A percentile compares a stretch with the other conserved stretches of the same genome.
Evolutionary conservation across 2,888 invertebrate genomes (phyloP).

Genomic region (Sussaba pulchella): DNA sequence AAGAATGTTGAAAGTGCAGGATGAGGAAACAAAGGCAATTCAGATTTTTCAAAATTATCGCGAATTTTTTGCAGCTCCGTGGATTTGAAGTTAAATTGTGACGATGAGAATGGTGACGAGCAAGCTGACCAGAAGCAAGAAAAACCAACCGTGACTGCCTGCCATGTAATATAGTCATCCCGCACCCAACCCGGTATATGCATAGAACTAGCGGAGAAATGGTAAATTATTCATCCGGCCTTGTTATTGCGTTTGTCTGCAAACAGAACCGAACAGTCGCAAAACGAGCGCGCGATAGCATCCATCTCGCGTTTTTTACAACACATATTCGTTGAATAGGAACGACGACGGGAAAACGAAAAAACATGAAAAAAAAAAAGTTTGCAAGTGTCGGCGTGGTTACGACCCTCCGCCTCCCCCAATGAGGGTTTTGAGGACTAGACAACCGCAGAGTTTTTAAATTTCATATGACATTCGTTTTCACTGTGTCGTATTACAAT

Average conservation of each 20-base stretch:
- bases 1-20: too few species aligned
- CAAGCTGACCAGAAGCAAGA: neutral
- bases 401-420: too few species aligned
- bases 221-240: slow-evolving; percentile 78
- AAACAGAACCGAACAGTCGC: slow-evolving; percentile 4
- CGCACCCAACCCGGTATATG: neutral
- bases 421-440: neutral
- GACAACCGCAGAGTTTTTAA: slow-evolving; percentile 54
- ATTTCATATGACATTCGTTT: slow-evolving; percentile 76
- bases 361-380: neutral
- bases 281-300: neutral
- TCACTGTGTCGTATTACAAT: slow-evolving; percentile 54
- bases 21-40: too few species aligned
- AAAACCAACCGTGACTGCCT: neutral
- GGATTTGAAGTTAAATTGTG: neutral
- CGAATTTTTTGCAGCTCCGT: neutral
- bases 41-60: neutral
- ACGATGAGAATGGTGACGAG: neutral
- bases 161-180: neutral
- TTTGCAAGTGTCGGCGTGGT: slow-evolving; percentile 67
- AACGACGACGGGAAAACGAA: neutral
- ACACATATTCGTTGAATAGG: slow-evolving; percentile 1
- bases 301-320: neutral
- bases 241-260: slow-evolving; percentile 76
- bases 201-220: slow-evolving; percentile 67